Base-by-base conservation (phyloP, 1,140 invertebrate genomes). In the Microvelia longipes region DNA sequence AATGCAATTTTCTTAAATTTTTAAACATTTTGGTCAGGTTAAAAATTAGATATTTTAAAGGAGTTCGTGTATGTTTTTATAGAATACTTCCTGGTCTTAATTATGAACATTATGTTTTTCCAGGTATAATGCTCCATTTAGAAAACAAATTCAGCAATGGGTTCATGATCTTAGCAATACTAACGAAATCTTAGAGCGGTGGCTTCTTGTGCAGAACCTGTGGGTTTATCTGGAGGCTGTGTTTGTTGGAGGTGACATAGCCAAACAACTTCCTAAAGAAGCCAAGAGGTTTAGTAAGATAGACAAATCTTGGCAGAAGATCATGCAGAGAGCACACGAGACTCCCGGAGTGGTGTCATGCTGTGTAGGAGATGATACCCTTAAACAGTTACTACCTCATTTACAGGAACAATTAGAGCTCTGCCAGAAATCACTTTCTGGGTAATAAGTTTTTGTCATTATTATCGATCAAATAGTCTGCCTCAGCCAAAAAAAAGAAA, bases 161-260 rank as follows among this genome's bases (percentile, higher is more conserved):
- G 88, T 98, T 0, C 86, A 88, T 70, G 94, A 98, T 79, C 80
- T 98, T 63, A 94, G 94, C 19, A 97, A 95, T 75, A 97, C 95
- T 0, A 96, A 96, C 77, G 96, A 98, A 80, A 95, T 98, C 74
- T 82, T 98, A 63, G 95, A 98, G 80, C 85, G 94, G 70, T 98
- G 96, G 96, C 82, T 98, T 25, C 84, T 95, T 1, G 95, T 98
- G 0, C 96, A 98, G 80, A 98, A 98, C 78, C 91, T 98, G 86
- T 98, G 96, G 96, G 94, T 98, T 0, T 98, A 98, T 79, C 80
- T 98, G 13, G 96, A 98, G 79, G 96, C 95, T 0, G 96, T 98
- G 1, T 98, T 98, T 79, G 94, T 98, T 0, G 95, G 95, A 19
- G 95, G 96, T 70, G 96, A 98, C 76, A 98, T 98, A 76, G 95